Percentiles rank a stretch among this genome's conserved stretches.
Conservation (phyloP, 2,797 vertebrate species). For the Garrulus glandarius region DNA sequence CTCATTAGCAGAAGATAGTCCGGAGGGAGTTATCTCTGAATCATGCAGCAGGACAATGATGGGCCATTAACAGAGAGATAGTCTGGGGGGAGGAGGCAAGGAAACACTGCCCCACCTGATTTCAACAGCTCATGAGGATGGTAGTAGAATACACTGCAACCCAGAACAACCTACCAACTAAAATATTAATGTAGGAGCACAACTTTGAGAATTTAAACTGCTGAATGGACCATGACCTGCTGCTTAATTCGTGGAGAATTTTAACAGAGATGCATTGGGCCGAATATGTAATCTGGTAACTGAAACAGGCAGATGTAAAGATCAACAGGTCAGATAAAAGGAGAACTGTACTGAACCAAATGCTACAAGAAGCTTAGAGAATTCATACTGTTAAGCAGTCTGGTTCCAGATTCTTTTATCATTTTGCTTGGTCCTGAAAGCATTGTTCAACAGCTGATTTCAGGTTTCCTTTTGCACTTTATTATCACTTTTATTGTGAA, state of each 20-base stretch:
- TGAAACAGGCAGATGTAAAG: background rate
- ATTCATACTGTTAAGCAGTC: background rate
- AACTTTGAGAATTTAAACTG: background rate
- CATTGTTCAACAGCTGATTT: background rate
- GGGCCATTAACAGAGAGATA: no score
- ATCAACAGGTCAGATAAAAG: background rate
- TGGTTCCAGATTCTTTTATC: background rate
- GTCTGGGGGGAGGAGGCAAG: no score
- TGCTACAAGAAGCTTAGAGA: background rate
- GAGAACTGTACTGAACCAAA: background rate
- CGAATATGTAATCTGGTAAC: background rate
- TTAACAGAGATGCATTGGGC: background rate
- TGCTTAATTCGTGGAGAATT: background rate
- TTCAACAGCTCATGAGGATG: no score
- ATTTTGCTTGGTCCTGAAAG: background rate
- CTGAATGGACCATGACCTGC: fast-evolving
- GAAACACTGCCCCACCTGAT: no score
- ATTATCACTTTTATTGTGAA: background rate
- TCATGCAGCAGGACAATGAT: no score
- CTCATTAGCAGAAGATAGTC: no score
- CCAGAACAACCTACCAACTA: background rate
- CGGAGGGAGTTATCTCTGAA: no score
- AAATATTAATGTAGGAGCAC: background rate
- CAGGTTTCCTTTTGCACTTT: background rate
- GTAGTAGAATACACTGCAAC: no score